A percentile compares a stretch with the other conserved stretches of the same genome.
phyloP scores from a whole-genome alignment of 2,113 vertebrate genomes.

The Pachyramphus minor region DNA sequence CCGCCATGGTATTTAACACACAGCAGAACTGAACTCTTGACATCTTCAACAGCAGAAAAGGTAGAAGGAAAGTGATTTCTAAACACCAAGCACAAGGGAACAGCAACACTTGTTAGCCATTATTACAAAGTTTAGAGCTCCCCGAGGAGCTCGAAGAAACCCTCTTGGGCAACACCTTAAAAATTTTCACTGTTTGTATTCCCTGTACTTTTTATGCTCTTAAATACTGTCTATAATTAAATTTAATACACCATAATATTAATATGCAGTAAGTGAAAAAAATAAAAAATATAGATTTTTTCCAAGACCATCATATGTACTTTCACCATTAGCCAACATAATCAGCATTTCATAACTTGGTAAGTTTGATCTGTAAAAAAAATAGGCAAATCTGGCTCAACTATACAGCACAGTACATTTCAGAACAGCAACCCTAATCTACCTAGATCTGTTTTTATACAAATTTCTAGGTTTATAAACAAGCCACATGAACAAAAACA shows the following conservation, averaged over 20 bases:
- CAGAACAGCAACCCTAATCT: not conserved
- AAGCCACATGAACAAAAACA: not conserved
- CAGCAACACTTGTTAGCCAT: not conserved
- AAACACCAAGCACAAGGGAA: not conserved
- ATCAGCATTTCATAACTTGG: not conserved
- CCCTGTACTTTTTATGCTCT: not conserved
- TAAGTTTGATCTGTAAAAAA: not conserved
- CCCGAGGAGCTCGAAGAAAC: not conserved
- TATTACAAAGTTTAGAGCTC: not conserved
- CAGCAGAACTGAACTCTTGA: not conserved
- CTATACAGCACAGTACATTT: fast-evolving
- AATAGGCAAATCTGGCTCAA: not conserved
- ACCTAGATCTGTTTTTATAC: not conserved
- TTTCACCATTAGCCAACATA: not conserved
- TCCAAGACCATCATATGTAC: not conserved
- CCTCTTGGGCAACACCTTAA: not conserved
- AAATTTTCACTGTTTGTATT: not conserved
- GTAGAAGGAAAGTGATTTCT: not conserved
- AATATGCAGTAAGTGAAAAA: not conserved
- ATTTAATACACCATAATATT: not conserved
- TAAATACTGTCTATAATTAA: not conserved
- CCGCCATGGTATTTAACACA: not conserved
- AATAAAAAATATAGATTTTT: not conserved
- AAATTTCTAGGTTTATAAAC: not conserved
- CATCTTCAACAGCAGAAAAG: not conserved